Evolutionary conservation across 2,113 vertebrate genomes (phyloP).

Genomic region (Ophiodon elongatus): DNA sequence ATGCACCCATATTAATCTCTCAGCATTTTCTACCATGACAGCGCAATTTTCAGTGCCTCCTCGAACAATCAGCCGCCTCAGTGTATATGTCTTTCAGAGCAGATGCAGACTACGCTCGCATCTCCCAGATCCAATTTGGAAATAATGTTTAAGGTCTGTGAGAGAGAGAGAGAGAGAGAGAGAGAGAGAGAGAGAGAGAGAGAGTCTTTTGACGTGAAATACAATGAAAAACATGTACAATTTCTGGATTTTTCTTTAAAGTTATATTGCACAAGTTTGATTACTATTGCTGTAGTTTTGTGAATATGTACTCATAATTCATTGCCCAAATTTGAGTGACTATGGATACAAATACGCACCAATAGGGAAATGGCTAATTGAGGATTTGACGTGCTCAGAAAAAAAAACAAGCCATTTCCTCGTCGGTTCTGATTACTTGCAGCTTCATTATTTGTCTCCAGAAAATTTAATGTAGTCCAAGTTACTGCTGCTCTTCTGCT

Average conservation of each 20-base stretch:
- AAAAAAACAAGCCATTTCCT: slow-evolving; percentile 28
- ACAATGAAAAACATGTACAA: slow-evolving; percentile 43
- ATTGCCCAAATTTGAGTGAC: not conserved
- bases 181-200: not conserved
- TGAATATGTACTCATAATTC: not conserved
- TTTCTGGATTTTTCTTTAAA: slow-evolving; percentile 33
- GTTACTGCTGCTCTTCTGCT: slow-evolving; percentile 12
- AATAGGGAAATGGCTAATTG: slow-evolving; percentile 16
- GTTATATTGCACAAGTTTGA: not conserved
- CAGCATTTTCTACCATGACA: slow-evolving; percentile 74
- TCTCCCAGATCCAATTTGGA: slow-evolving; percentile 69
- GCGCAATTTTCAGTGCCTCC: slow-evolving; percentile 69
- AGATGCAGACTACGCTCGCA: slow-evolving; percentile 52
- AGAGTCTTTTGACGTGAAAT: slow-evolving; percentile 24
- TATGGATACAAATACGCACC: not conserved
- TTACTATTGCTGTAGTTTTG: not conserved
- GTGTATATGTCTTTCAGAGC: slow-evolving; percentile 60
- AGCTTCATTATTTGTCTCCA: slow-evolving; percentile 57
- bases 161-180: not conserved
- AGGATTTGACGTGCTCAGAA: slow-evolving; percentile 24
- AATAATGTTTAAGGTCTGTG: slow-evolving; percentile 67
- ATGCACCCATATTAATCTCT: slow-evolving; percentile 69
- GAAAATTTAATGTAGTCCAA: slow-evolving; percentile 50
- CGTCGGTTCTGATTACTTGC: slow-evolving; percentile 44
- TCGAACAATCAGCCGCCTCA: slow-evolving; percentile 59